Evolutionary conservation across 2,113 vertebrate genomes (phyloP).

Genomic region (Promerops cafer): DNA sequence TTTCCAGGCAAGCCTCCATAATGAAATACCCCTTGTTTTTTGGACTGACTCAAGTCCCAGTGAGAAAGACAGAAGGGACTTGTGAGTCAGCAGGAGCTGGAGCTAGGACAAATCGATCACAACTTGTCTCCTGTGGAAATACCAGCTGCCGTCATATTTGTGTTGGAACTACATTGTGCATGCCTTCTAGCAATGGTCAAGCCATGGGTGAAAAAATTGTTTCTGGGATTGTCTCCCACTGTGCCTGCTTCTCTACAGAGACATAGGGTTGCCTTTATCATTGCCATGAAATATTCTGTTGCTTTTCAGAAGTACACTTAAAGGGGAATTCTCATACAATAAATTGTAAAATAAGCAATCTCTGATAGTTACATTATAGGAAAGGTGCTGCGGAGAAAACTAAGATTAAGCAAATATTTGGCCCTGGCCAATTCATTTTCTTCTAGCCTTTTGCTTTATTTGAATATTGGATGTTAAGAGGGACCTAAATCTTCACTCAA

Average conservation of each 20-base stretch:
- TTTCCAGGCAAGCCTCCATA: background rate
- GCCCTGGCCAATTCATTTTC: background rate
- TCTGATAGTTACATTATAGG: background rate
- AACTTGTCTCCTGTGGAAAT: slow-evolving; percentile 14
- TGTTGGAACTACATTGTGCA: background rate
- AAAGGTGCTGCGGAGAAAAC: fast-evolving
- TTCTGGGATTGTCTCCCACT: background rate
- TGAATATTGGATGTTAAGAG: background rate
- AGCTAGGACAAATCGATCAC: background rate
- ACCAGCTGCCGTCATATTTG: slow-evolving; percentile 18
- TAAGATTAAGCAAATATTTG: background rate
- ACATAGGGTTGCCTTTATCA: background rate
- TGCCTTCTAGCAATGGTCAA: background rate
- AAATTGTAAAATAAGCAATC: background rate
- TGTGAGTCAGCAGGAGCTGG: slow-evolving; percentile 37
- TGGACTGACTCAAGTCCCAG: background rate
- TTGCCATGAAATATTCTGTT: background rate
- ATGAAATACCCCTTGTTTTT: background rate
- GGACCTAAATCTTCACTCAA: background rate
- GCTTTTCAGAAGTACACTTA: background rate
- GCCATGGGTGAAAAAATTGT: background rate
- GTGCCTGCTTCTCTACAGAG: background rate
- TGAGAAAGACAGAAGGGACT: slow-evolving; percentile 25
- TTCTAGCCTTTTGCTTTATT: background rate
- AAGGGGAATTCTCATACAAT: background rate